A percentile compares a stretch with the other conserved stretches of the same genome.
These are phyloP conservation scores for Eumaeus atala DNA, from an alignment of 1,140 invertebrate genomes.

Conservation along the genomic window DNA sequence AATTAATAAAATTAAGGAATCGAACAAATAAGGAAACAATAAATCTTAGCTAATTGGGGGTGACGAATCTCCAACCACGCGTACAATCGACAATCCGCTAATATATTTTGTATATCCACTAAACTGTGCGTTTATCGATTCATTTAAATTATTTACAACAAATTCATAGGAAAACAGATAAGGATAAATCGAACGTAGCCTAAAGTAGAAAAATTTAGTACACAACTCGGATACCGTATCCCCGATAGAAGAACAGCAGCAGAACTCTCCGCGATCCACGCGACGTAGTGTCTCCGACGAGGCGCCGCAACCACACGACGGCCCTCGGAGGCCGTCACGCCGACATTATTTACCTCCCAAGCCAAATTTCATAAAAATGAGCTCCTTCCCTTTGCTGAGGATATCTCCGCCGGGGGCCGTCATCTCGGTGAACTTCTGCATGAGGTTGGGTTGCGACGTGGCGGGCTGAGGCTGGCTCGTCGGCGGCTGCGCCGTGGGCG, in stretches of 20 bases:
- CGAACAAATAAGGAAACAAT: slow-evolving; percentile 34
- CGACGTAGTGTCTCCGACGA: slow-evolving; percentile 18
- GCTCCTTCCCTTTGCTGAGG: slow-evolving; percentile 91
- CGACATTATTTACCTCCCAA: slow-evolving; percentile 84
- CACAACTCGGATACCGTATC: slow-evolving; percentile 29
- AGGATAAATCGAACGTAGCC: slow-evolving; percentile 36
- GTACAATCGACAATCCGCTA: slow-evolving; percentile 64
- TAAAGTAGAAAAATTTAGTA: slow-evolving; percentile 43
- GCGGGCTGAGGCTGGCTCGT: slow-evolving; percentile 46
- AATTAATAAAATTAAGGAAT: slow-evolving; percentile 1
- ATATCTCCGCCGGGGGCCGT: slow-evolving; percentile 87
- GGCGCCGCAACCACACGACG: slow-evolving; percentile 26
- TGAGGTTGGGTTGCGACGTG: slow-evolving; percentile 79
- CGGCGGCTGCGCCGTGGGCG: slow-evolving; percentile 52
- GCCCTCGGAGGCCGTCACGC: slow-evolving; percentile 44
- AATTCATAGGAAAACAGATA: slow-evolving; percentile 39
- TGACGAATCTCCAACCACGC: slow-evolving; percentile 54
- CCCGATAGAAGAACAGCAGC: slow-evolving; percentile 33
- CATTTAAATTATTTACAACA: slow-evolving; percentile 56
- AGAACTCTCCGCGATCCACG: slow-evolving; percentile 30
- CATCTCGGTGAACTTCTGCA: slow-evolving; percentile 89
- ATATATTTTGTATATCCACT: slow-evolving; percentile 64
- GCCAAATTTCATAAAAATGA: slow-evolving; percentile 93
- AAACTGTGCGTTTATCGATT: slow-evolving; percentile 72
- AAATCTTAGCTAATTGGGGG: slow-evolving; percentile 46